Conservation (phyloP, 2,797 vertebrate genomes). For the Corythornis leucogaster region DNA sequence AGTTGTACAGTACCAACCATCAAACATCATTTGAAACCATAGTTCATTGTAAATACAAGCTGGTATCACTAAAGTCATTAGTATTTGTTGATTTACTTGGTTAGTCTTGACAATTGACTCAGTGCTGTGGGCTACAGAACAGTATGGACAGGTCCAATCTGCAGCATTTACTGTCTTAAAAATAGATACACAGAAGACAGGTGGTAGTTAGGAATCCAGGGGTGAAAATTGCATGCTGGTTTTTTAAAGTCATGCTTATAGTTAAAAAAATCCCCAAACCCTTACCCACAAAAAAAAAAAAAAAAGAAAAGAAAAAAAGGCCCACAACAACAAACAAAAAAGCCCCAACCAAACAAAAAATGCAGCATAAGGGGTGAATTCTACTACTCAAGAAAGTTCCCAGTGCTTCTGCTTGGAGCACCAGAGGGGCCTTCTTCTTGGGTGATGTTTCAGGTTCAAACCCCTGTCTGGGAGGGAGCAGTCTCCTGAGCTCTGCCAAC, state of each 20-base stretch:
- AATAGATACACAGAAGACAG: background rate
- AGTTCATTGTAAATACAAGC: background rate
- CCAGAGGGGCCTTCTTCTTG: too few species aligned
- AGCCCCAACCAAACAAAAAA: too few species aligned
- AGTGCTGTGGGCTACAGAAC: background rate
- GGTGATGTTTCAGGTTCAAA: too few species aligned
- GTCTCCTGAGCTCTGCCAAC: too few species aligned
- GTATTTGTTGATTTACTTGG: conserved; percentile 41
- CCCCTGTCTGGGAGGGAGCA: too few species aligned
- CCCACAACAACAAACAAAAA: too few species aligned
- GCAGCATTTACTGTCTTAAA: conserved; percentile 3
- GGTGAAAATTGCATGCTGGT: background rate
- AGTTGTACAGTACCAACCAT: background rate
- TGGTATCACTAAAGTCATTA: background rate
- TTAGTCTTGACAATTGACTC: background rate
- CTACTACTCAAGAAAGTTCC: too few species aligned
- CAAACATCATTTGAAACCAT: conserved; percentile 2
- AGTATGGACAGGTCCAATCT: background rate
- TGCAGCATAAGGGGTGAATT: too few species aligned
- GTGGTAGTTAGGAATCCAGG: background rate
- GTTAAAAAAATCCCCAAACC: too few species aligned
- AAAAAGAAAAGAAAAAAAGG: too few species aligned
- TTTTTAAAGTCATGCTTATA: background rate
- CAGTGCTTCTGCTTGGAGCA: too few species aligned
- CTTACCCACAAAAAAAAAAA: too few species aligned